A percentile compares a stretch with the other conserved stretches of the same genome.
These are phyloP conservation scores for Smittia aterrima DNA, from an alignment of 2,888 invertebrate genomes.

Conservation along the genomic window DNA sequence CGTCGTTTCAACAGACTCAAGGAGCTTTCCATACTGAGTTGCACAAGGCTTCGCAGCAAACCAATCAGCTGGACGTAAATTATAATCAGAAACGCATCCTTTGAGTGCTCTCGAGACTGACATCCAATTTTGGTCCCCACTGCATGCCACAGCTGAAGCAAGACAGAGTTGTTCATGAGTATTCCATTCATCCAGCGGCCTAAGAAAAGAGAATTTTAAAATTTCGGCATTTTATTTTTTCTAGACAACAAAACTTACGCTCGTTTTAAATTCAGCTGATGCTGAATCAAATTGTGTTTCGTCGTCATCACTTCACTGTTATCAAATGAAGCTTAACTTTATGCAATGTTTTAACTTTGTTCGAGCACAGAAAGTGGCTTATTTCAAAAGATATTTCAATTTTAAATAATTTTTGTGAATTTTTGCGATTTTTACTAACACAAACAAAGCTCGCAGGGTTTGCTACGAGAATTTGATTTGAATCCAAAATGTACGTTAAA, in stretches of 20 bases:
- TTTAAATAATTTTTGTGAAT: no score
- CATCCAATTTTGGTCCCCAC: constrained; percentile 91
- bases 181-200: constrained; percentile 80
- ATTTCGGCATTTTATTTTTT: background rate
- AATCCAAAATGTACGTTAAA: no score
- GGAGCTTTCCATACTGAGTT: constrained; percentile 77
- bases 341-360: no score
- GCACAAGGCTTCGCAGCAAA: constrained; percentile 90
- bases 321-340: background rate
- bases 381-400: no score
- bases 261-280: background rate
- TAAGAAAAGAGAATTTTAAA: background rate
- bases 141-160: constrained; percentile 79
- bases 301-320: background rate
- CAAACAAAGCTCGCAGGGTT: no score
- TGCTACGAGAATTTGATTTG: no score
- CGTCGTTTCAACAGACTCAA: constrained; percentile 80
- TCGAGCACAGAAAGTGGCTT: no score
- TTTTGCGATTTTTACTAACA: no score
- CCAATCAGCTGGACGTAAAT: constrained; percentile 73
- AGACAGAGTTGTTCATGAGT: constrained; percentile 79
- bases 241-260: constrained; percentile 1
- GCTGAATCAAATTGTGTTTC: background rate
- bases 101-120: constrained; percentile 78
- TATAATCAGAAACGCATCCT: constrained; percentile 6